Percentiles rank a stretch among this genome's conserved stretches.
phyloP scores from a whole-genome alignment of 1,140 invertebrate genomes.

The Drosophila grimshawi region DNA sequence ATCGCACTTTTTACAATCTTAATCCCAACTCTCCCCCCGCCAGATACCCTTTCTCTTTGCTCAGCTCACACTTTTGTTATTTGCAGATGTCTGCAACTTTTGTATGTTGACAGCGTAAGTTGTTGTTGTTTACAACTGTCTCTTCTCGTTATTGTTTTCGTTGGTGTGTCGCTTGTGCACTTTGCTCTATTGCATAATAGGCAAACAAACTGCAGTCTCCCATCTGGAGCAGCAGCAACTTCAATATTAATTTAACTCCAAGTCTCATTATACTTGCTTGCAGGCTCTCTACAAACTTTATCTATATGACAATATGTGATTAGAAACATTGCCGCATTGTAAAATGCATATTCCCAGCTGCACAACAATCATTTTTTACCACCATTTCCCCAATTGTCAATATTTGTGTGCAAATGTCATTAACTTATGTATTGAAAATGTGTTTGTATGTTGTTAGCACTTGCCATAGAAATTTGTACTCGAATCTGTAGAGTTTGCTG shows the following conservation, averaged over 20 bases:
- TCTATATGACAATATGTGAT: conserved; percentile 7
- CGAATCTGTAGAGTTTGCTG: conserved; percentile 24
- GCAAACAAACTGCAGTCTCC: conserved; percentile 29
- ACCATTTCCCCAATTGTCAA: conserved; percentile 25
- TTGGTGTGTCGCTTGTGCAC: conserved; percentile 27
- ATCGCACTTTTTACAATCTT: conserved; percentile 10
- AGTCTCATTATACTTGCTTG: conserved; percentile 21
- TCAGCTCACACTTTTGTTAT: conserved; percentile 35
- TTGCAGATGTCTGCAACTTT: conserved; percentile 37
- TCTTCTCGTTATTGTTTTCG: conserved; percentile 13
- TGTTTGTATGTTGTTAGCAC: conserved; percentile 36
- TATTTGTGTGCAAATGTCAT: conserved; percentile 50
- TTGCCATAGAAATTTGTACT: conserved; percentile 15
- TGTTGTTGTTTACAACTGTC: conserved; percentile 30
- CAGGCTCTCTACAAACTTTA: background rate
- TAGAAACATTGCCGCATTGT: conserved; percentile 22
- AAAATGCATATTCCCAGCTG: conserved; percentile 42
- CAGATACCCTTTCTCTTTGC: conserved; percentile 22
- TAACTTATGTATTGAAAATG: conserved; percentile 21
- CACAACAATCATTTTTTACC: conserved; percentile 30
- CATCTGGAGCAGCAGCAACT: conserved; percentile 22
- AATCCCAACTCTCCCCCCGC: background rate
- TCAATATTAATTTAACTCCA: conserved; percentile 38
- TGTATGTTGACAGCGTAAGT: conserved; percentile 25
- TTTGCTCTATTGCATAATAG: conserved; percentile 48